Evolutionary conservation across 2,113 vertebrate species (phyloP).

Genomic region (Pedionomus torquatus): DNA sequence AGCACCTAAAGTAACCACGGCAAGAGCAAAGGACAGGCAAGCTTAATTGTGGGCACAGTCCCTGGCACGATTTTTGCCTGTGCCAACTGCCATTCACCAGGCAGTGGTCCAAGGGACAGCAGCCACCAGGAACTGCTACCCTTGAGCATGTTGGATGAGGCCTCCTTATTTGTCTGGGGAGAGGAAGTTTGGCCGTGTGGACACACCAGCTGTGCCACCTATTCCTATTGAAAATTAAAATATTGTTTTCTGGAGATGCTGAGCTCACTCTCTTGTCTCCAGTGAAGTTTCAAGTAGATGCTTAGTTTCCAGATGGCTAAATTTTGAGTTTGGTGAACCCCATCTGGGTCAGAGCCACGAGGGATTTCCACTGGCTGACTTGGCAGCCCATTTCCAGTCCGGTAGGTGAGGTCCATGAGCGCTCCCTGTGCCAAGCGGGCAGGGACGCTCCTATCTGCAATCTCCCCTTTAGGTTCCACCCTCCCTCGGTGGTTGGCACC

Average conservation of each 20-base stretch:
- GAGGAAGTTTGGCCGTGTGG: not conserved
- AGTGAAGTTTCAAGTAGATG: not conserved
- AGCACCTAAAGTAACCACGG: not conserved
- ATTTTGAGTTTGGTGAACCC: not conserved
- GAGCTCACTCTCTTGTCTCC: not conserved
- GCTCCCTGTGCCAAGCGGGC: not conserved
- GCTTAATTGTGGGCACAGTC: not conserved
- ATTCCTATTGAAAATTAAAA: not conserved
- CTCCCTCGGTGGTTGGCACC: constrained; percentile 87
- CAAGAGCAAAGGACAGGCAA: not conserved
- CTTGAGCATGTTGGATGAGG: not conserved
- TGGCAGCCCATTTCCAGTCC: not conserved
- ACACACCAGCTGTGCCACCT: not conserved
- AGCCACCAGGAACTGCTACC: not conserved
- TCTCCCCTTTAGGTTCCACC: constrained; percentile 82
- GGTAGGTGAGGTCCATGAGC: not conserved
- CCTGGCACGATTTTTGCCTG: not conserved
- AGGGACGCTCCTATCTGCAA: not conserved
- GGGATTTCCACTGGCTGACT: not conserved
- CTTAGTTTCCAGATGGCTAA: rapidly evolving
- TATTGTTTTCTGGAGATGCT: not conserved
- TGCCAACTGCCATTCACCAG: not conserved
- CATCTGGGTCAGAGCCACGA: rapidly evolving
- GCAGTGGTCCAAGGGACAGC: not conserved
- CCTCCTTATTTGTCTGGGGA: not conserved